Evolutionary conservation across 2,888 invertebrate species (phyloP), one percentile per base, ranked within the genome.

Genomic region (Choristoneura rosaceana): DNA sequence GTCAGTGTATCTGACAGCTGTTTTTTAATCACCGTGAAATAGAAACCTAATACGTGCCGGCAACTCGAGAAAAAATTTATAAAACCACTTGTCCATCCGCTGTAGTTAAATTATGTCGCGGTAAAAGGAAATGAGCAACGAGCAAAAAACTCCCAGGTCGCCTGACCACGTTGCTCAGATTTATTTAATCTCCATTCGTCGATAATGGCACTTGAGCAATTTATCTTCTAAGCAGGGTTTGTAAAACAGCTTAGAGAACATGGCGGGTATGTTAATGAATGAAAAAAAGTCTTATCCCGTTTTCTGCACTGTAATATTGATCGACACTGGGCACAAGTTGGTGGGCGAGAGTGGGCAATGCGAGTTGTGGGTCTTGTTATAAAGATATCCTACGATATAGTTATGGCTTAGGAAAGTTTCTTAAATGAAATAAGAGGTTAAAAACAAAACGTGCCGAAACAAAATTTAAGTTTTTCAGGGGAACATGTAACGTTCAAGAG

Each of bases 101-200:
- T 52, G 73, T 64, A 64, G 73, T 73, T 73, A 60, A 73, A 73
- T 73, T 64, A 69, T 73, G 73, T 73, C 71, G 67, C 71, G 58
- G 47, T 47, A 58, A 64, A 64, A 73, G 73, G 73, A 73, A 73
- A 73, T 73, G 73, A 73, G 73, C 47, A 14, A 41, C 55, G 68
- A 33, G 69, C 64, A 73, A 73, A 71, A 73, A 73, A 73, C 60
- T 25, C 38, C 43, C 41, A 50, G 34, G 64, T 15, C 41, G 15
- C 63, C 64, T 14, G 59, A 63, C 71, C 47, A 69, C 64, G 63
- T 63, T 73, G 69, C 68, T 59, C 73, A 52, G 68, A 73, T 73
- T 73, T 73, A 63, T 68, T 71, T 69, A 73, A 68, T 69, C 68
- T 68, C 63, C 63, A 34, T 64, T 68, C 58, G 47, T 33, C 58